A percentile compares a stretch with the other conserved stretches of the same genome.
These are phyloP conservation scores for Vesta saturnalis DNA, from an alignment of 2,888 invertebrate species.

Conservation along the genomic window DNA sequence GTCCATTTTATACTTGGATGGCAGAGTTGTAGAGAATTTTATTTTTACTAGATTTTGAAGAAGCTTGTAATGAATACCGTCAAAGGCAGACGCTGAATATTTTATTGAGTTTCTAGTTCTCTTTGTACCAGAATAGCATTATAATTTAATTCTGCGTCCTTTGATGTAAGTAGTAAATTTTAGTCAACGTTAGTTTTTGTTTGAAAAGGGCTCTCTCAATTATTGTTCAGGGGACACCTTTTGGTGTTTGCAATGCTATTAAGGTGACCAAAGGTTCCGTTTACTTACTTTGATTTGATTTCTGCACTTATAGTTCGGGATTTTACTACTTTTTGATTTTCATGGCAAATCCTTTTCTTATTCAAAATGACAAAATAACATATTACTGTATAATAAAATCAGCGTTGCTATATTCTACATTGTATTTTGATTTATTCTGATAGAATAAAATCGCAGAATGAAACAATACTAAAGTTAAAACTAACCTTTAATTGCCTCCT, in stretches of 20 bases:
- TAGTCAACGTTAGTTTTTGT: slow-evolving; percentile 3
- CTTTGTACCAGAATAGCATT: neutral
- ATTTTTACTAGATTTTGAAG: slow-evolving; percentile 5
- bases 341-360: neutral
- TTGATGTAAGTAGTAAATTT: neutral
- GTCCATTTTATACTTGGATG: neutral
- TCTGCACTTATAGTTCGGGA: neutral
- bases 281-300: slow-evolving; percentile 7
- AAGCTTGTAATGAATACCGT: slow-evolving; percentile 8
- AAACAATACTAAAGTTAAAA: no score
- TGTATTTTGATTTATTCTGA: no score
- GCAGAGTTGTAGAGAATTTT: neutral
- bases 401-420: no score
- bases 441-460: no score
- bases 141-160: slow-evolving; percentile 2
- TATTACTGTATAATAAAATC: no score
- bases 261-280: slow-evolving; percentile 3
- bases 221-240: neutral
- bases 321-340: neutral
- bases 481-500: no score
- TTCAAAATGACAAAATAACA: neutral
- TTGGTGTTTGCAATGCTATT: slow-evolving; percentile 5
- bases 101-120: neutral
- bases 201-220: slow-evolving; percentile 8
- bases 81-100: neutral